Base-by-base conservation (phyloP, 1,140 invertebrate genomes). In the Patella vulgata region DNA sequence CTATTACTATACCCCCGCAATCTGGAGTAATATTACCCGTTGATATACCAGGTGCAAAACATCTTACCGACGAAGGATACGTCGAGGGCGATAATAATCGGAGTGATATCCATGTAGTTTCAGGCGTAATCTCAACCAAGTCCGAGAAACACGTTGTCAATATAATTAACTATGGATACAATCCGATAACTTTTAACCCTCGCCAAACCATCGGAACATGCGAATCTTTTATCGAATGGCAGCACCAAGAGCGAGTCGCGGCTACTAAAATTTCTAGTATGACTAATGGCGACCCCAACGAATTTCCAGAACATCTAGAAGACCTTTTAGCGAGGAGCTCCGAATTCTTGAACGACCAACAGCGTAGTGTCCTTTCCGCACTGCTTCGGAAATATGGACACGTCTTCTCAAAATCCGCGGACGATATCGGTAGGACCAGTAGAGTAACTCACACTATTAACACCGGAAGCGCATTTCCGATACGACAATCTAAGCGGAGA, bases 401-500 rank as follows among this genome's bases (percentile, higher is more conserved):
- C 33, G 60, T 58, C 2, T 71, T 71, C 25, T 42, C 61, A 14
- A 61, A 56, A 25, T 62, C 58, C 3, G 43, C 54, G 40, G 28
- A 40, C 33, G 65, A 71, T 27, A n/a, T 64, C 9, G 65, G 61
- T 0, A 23, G 17, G 25, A 66, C 66, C 3, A 23, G 27, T 36
- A 23, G 58, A 21, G 52, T 54, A 27, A 30, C 55, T 36, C 68
- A 67, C 23, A 43, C 14, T 14, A 68, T 71, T 8, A 52, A 70
- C 30, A 73, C 68, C 12, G 68, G 64, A 6, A 44, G 55, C 19
- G 54, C 63, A 17, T 33, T 9, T 25, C 71, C 71, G 11, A 63
- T 73, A 14, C 54, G 60, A 31, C 64, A 71, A 44, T 56, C 52
- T 19, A 50, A 51, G 3, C 19, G 68, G 12, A 51, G 59, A 30